phyloP scores from a whole-genome alignment of 2,888 invertebrate genomes.

The Chalcosyrphus nemorum region DNA sequence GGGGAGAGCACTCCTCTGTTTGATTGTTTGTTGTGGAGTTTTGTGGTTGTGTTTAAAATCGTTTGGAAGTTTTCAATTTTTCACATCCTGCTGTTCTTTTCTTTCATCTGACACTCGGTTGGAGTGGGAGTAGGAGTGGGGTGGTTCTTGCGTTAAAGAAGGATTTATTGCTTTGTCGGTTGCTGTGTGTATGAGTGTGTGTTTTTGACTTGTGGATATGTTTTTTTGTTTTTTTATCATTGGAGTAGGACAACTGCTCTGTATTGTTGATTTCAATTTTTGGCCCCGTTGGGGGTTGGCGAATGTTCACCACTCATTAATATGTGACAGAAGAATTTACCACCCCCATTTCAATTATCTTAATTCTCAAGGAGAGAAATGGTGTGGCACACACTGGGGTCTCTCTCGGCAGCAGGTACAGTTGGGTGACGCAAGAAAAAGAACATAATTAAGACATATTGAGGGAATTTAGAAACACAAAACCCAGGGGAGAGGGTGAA shows the following conservation, averaged over 20 bases:
- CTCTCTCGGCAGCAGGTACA: constrained; percentile 17
- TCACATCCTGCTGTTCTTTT: constrained; percentile 37
- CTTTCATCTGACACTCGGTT: constrained; percentile 1
- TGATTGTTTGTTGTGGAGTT: constrained; percentile 34
- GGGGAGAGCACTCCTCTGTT: neutral
- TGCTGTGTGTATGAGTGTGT: neutral
- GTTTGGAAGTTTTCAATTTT: constrained; percentile 26
- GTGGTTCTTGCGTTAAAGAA: constrained; percentile 5
- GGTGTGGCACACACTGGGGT: constrained; percentile 22
- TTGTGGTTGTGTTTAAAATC: constrained; percentile 30
- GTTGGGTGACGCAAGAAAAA: constrained; percentile 11
- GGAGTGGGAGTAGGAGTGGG: neutral
- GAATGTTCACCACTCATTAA: constrained; percentile 63
- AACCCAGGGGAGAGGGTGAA: no score
- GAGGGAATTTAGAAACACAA: neutral
- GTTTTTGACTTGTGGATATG: no score
- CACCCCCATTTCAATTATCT: constrained; percentile 61
- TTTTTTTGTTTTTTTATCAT: no score
- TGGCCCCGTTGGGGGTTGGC: constrained; percentile 8
- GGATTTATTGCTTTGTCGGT: constrained; percentile 46
- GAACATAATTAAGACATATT: neutral
- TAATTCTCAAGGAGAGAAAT: constrained; percentile 44
- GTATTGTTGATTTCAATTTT: constrained; percentile 60
- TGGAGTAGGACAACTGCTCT: no score
- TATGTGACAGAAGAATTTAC: constrained; percentile 64